Evolutionary conservation across 92 coral and sea anemone species (phyloP).

Genomic region (Siderastrea siderea): DNA sequence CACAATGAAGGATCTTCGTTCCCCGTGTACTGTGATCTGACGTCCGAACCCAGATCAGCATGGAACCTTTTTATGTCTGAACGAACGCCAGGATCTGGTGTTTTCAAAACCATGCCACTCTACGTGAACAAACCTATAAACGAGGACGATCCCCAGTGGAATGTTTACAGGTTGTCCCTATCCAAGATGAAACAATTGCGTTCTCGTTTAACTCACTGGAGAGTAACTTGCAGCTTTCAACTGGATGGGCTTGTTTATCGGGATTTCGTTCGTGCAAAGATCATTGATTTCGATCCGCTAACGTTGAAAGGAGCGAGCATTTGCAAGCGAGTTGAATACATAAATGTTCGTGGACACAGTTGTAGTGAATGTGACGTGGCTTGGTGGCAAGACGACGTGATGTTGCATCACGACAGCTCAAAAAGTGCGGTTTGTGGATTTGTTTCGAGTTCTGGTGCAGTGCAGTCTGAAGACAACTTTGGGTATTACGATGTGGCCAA

Average conservation of each 20-base stretch:
- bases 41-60: slow-evolving; percentile 56
- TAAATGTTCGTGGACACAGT: slow-evolving; percentile 66
- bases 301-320: slow-evolving; percentile 17
- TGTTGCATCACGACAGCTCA: slow-evolving; percentile 51
- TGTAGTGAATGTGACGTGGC: slow-evolving; percentile 29
- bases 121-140: slow-evolving; percentile 15
- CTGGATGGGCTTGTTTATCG: slow-evolving; percentile 58
- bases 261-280: slow-evolving; percentile 67
- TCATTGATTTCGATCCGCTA: slow-evolving; percentile 45
- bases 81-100: slow-evolving; percentile 28
- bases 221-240: slow-evolving; percentile 72
- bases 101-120: slow-evolving; percentile 13
- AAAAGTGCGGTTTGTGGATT: slow-evolving; percentile 10
- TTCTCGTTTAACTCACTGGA: slow-evolving; percentile 65
- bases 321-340: slow-evolving; percentile 64
- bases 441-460: slow-evolving; percentile 18
- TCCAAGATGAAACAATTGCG: slow-evolving; percentile 43
- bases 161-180: slow-evolving; percentile 45
- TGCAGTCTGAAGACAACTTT: slow-evolving; percentile 37
- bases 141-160: slow-evolving; percentile 64
- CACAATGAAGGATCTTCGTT: slow-evolving; percentile 27
- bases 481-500: slow-evolving; percentile 21
- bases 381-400: slow-evolving; percentile 30
- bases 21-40: slow-evolving; percentile 66
- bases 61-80: slow-evolving; percentile 73